Evolutionary conservation across 2,797 vertebrate species (phyloP).

Genomic region (Lates japonicus): DNA sequence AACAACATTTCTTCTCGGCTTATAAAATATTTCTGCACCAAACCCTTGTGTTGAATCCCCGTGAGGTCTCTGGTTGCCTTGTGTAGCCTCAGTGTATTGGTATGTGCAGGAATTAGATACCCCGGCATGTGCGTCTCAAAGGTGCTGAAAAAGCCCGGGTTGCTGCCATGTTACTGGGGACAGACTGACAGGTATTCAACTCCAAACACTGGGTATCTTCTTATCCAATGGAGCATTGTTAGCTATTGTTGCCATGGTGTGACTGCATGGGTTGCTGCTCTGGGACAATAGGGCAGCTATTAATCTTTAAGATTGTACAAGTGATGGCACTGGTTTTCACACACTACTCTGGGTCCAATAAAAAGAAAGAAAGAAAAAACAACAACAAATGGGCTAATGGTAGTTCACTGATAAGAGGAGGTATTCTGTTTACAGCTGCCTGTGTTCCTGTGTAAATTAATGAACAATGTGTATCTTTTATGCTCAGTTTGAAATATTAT

Average conservation of each 20-base stretch:
- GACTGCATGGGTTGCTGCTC: slow-evolving; percentile 40
- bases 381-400: neutral
- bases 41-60: slow-evolving; percentile 56
- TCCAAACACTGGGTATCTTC: slow-evolving; percentile 48
- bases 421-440: neutral
- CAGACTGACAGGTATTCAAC: slow-evolving; percentile 65
- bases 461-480: neutral
- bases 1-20: slow-evolving; percentile 56
- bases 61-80: slow-evolving; percentile 68
- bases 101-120: slow-evolving; percentile 69
- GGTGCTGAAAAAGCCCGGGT: slow-evolving; percentile 60
- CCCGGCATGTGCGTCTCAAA: slow-evolving; percentile 37
- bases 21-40: slow-evolving; percentile 78
- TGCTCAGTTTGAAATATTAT: neutral
- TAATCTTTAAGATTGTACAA: slow-evolving; percentile 55
- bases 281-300: slow-evolving; percentile 44
- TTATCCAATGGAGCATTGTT: slow-evolving; percentile 37
- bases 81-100: slow-evolving; percentile 42
- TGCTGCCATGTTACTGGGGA: slow-evolving; percentile 55
- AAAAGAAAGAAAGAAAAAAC: neutral
- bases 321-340: slow-evolving; percentile 30
- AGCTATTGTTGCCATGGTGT: slow-evolving; percentile 48
- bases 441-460: neutral
- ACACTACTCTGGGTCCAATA: neutral
- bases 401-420: neutral